Percentiles rank a stretch among this genome's conserved stretches.
Conservation (phyloP, 2,888 invertebrate genomes). For the Chymomyza caudatula region DNA sequence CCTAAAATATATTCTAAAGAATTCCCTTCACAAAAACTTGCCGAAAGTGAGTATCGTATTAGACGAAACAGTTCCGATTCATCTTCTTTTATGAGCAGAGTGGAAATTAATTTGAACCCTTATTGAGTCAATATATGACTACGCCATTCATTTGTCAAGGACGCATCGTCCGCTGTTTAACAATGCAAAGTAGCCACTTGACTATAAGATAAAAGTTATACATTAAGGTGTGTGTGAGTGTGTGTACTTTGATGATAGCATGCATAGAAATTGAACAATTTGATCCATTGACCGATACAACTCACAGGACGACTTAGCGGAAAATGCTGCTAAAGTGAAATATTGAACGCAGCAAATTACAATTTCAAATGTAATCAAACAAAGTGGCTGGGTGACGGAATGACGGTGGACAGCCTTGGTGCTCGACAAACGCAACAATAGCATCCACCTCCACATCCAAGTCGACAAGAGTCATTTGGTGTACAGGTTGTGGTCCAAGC, state of each 20-base stretch:
- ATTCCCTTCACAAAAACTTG: too few relatives aligned
- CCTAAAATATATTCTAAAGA: too few relatives aligned
- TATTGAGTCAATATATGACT: background rate
- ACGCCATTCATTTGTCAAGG: background rate
- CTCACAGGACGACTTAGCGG: slow-evolving; percentile 23
- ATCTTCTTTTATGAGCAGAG: too few relatives aligned
- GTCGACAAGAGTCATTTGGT: slow-evolving; percentile 11
- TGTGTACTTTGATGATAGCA: slow-evolving; percentile 3
- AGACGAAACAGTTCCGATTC: too few relatives aligned
- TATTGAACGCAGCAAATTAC: slow-evolving; percentile 71
- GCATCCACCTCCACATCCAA: background rate
- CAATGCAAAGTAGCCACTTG: slow-evolving; percentile 17
- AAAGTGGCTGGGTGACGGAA: slow-evolving; percentile 62
- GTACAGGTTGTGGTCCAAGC: slow-evolving; percentile 30
- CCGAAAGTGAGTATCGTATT: too few relatives aligned
- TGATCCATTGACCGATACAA: slow-evolving; percentile 65
- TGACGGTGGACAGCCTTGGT: slow-evolving; percentile 6
- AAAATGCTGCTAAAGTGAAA: slow-evolving; percentile 24
- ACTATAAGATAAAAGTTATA: background rate
- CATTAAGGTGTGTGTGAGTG: slow-evolving; percentile 34
- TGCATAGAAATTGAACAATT: slow-evolving; percentile 49
- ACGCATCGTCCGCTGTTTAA: slow-evolving; percentile 39
- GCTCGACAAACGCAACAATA: slow-evolving; percentile 15
- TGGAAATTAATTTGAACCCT: too few relatives aligned
- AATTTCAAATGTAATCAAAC: slow-evolving; percentile 78